These are phyloP conservation scores for Spheniscus mendiculus DNA, from an alignment of 2,113 vertebrate species.

Conservation along the genomic window DNA sequence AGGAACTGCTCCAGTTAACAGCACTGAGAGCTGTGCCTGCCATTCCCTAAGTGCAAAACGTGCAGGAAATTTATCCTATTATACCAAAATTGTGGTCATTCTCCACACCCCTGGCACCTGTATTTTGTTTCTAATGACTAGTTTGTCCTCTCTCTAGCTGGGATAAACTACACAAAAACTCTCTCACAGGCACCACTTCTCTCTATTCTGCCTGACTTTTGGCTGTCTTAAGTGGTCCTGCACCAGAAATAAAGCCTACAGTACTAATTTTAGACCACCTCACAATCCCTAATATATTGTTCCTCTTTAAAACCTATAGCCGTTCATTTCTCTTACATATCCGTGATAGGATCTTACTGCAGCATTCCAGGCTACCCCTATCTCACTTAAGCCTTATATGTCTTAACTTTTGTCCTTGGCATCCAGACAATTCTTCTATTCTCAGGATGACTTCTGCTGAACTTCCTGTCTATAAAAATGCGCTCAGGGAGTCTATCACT, in stretches of 20 bases:
- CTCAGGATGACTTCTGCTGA: slow-evolving; percentile 76
- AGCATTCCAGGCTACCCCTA: slow-evolving; percentile 46
- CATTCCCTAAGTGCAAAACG: slow-evolving; percentile 16
- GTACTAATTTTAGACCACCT: slow-evolving; percentile 8
- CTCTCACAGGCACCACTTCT: slow-evolving; percentile 21
- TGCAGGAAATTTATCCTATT: slow-evolving; percentile 59
- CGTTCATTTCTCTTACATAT: neutral
- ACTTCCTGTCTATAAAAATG: slow-evolving; percentile 80
- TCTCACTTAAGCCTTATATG: slow-evolving; percentile 55
- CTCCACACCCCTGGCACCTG: slow-evolving; percentile 50
- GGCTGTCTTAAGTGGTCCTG: slow-evolving; percentile 19
- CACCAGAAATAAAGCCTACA: neutral
- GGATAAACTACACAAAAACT: slow-evolving; percentile 50
- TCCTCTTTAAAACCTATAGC: slow-evolving; percentile 6
- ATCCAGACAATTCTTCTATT: slow-evolving; percentile 73
- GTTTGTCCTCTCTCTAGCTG: slow-evolving; percentile 64
- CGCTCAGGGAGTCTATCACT: slow-evolving; percentile 74
- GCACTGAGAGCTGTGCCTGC: neutral
- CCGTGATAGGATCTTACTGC: neutral
- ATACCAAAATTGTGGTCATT: slow-evolving; percentile 68
- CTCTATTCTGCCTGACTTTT: neutral
- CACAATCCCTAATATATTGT: neutral
- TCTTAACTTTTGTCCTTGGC: slow-evolving; percentile 79
- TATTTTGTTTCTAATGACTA: slow-evolving; percentile 64
- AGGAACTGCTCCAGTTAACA: neutral